A percentile compares a stretch with the other conserved stretches of the same genome.
phyloP scores from a whole-genome alignment of 2,113 vertebrate species.

The Phrynosoma blainvillii region DNA sequence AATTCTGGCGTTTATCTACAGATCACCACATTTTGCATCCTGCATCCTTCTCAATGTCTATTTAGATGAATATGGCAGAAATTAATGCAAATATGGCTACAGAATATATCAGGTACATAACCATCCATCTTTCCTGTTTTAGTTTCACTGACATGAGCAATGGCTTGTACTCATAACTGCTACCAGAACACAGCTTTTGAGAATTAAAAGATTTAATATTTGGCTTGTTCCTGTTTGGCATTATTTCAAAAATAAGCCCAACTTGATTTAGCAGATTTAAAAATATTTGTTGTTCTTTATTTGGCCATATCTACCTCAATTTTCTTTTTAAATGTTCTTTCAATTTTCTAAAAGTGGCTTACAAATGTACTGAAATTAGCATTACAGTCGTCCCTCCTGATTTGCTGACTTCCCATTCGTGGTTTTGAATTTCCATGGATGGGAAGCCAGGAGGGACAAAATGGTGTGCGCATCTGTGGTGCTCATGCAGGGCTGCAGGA shows the following conservation, averaged over 20 bases:
- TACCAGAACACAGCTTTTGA: neutral
- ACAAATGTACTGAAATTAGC: neutral
- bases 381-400: neutral
- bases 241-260: no score
- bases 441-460: no score
- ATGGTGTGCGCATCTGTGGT: no score
- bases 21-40: conserved; percentile 43
- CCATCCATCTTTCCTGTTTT: neutral
- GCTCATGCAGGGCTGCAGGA: no score
- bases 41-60: conserved; percentile 20
- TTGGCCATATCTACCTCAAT: neutral
- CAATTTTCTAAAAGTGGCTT: neutral
- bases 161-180: neutral
- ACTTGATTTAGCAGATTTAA: neutral
- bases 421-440: no score
- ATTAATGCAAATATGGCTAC: neutral
- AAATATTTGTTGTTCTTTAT: neutral
- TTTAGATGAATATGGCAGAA: neutral
- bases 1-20: conserved; percentile 63
- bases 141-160: neutral
- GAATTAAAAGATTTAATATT: neutral
- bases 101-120: neutral
- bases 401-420: no score
- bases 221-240: neutral
- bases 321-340: neutral